Base-by-base conservation (phyloP, 1,140 invertebrate species). In the Laupala kohalensis region DNA sequence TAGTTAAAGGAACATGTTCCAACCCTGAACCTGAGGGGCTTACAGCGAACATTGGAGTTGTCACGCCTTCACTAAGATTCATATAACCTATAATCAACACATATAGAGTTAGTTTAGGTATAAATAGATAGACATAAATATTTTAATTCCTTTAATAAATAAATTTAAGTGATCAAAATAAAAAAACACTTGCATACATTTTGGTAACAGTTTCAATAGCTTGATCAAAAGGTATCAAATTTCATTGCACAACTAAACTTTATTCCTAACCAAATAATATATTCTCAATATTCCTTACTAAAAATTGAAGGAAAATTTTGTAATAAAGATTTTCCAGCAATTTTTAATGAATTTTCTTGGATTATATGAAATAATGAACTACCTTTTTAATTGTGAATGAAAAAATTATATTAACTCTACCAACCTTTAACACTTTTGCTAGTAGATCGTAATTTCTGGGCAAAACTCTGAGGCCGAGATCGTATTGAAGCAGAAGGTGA, bases 401-500 rank as follows among this genome's bases (percentile, higher is more conserved):
- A 19, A 9, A 62, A 62, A 62, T 62, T 62, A n/a, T n/a, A n/a
- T n/a, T n/a, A n/a, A n/a, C n/a, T n/a, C n/a, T 53, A 53, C 4
- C 83, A 84, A 69, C 86, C 90, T 79, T 92, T 92, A 0, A 92
- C 91, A 70, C 87, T 91, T 81, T 92, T 92, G 1, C 90, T 89
- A 1, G 92, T 94, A 13, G 91, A 92, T 4, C 91, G 82, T 37
- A 94, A 81, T 76, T 93, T 92, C 79, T 94, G 92, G 2, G 92
- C 92, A 80, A 95, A 93, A 76, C 90, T 93, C 78, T 94, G 92
- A 4, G 92, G 92, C 15, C 92, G 81, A 1, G 90, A 87, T 13
- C 88, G 82, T 24, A 89, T 82, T 72, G 86, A 89, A 0, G 86
- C 84, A n/a, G 86, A 86, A 3, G 86, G 84, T 26, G 89, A 87